phyloP scores from a whole-genome alignment of 2,888 invertebrate genomes.

The Coelopa pilipes region DNA sequence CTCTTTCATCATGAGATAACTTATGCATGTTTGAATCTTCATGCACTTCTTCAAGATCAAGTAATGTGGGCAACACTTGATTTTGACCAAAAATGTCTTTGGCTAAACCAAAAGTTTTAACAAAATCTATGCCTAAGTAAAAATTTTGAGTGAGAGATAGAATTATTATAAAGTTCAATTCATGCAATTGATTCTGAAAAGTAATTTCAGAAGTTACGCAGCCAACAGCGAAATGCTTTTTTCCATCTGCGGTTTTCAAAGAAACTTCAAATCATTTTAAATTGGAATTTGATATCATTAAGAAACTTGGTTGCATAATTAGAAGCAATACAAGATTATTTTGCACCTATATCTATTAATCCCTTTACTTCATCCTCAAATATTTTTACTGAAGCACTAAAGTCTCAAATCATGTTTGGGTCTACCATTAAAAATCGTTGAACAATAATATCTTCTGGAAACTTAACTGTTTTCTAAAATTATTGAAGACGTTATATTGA shows the following conservation, averaged over 20 bases:
- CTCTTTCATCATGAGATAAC: conserved; percentile 17
- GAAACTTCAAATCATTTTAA: too few species aligned
- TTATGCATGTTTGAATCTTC: background rate
- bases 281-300: too few species aligned
- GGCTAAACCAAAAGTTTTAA: conserved; percentile 13
- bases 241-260: conserved; percentile 15
- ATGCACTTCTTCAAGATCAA: background rate
- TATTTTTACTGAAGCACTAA: too few species aligned
- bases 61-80: background rate
- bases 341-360: too few species aligned
- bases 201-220: background rate
- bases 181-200: background rate
- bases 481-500: too few species aligned
- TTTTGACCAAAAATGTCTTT: background rate
- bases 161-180: conserved; percentile 18
- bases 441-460: too few species aligned
- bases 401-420: too few species aligned
- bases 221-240: background rate
- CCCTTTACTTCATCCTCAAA: too few species aligned
- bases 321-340: too few species aligned
- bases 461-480: too few species aligned
- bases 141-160: conserved; percentile 22
- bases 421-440: too few species aligned
- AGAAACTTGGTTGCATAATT: too few species aligned
- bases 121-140: conserved; percentile 9